Evolutionary conservation across 2,113 vertebrate genomes (phyloP).

Genomic region (Empidonax alnorum): DNA sequence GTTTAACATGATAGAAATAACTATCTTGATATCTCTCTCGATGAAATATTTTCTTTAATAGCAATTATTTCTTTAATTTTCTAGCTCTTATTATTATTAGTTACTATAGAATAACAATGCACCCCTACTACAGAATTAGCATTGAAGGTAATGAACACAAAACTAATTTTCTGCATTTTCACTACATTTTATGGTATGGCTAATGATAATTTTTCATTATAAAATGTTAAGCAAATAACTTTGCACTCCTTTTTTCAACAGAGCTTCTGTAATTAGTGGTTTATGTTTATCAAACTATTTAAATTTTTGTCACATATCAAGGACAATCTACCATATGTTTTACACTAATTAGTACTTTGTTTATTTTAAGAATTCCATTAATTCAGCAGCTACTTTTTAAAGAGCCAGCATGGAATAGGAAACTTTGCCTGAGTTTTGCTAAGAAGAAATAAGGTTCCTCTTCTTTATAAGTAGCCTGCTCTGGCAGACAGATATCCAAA

Average conservation of each 20-base stretch:
- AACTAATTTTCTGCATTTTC: background rate
- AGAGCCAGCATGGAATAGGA: background rate
- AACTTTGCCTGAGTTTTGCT: background rate
- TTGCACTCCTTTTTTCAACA: slow-evolving; percentile 9
- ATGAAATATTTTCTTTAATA: background rate
- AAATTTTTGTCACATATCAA: slow-evolving; percentile 26
- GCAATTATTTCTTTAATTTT: background rate
- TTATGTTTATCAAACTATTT: slow-evolving; percentile 53
- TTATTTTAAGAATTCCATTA: slow-evolving; percentile 38
- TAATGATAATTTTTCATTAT: background rate
- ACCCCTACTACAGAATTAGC: background rate
- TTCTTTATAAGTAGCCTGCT: background rate
- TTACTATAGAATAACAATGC: background rate
- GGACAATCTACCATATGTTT: slow-evolving; percentile 15
- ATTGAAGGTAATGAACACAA: background rate
- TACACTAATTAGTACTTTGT: slow-evolving; percentile 33
- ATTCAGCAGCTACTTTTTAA: slow-evolving; percentile 3
- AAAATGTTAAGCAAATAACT: slow-evolving; percentile 2
- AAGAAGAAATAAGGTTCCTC: background rate
- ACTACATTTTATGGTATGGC: background rate
- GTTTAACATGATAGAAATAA: background rate
- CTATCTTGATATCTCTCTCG: background rate
- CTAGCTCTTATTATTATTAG: background rate
- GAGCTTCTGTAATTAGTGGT: slow-evolving; percentile 24
- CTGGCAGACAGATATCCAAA: background rate